Evolutionary conservation across 2,888 invertebrate genomes (phyloP).

Genomic region (Zootermopsis nevadensis): DNA sequence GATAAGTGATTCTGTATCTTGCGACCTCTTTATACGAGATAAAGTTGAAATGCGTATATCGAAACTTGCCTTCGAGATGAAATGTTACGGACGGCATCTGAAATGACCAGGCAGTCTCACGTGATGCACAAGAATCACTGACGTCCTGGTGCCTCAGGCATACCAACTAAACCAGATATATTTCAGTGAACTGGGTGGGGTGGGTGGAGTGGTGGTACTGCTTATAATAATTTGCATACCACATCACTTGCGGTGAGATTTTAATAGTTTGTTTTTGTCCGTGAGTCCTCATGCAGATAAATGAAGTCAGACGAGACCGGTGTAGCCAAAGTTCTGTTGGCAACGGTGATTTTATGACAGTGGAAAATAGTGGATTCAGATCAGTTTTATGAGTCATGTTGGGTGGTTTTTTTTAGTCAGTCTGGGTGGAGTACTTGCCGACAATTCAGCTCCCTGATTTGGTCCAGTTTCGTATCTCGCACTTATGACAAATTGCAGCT

Average conservation of each 20-base stretch:
- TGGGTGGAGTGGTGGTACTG: not conserved
- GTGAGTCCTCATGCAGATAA: not conserved
- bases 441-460: not conserved
- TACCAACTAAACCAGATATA: conserved; percentile 4
- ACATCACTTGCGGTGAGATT: conserved; percentile 5
- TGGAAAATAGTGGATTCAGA: not conserved
- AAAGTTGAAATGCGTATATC: too few species aligned
- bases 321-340: not conserved
- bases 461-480: not conserved
- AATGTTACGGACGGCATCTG: too few species aligned
- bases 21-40: too few species aligned
- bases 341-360: conserved; percentile 6
- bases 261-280: not conserved
- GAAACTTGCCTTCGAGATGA: too few species aligned
- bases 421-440: not conserved
- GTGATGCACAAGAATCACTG: not conserved
- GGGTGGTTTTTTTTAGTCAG: not conserved
- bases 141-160: not conserved
- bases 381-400: not conserved
- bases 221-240: conserved; percentile 9
- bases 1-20: too few species aligned
- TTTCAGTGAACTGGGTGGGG: not conserved
- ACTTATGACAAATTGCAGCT: conserved; percentile 15
- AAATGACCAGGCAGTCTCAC: not conserved
- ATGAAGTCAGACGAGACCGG: not conserved